A percentile compares a stretch with the other conserved stretches of the same genome.
phyloP scores from a whole-genome alignment of 2,797 vertebrate species.

The Falco rusticolus region DNA sequence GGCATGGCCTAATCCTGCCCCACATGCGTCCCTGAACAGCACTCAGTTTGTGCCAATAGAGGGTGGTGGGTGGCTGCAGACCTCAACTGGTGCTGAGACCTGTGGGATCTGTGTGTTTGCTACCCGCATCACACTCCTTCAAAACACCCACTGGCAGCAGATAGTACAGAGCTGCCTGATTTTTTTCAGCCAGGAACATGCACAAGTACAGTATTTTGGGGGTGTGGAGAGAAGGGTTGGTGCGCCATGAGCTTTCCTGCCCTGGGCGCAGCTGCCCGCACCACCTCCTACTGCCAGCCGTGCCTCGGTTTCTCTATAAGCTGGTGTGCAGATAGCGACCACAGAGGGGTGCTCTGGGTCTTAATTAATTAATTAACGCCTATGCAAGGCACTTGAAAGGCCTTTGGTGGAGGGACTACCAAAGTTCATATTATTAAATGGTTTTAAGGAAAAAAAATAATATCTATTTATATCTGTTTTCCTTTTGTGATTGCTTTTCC shows the following conservation, averaged over 20 bases:
- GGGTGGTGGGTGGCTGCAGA: not conserved
- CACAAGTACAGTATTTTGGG: fast-evolving
- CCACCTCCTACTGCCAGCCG: fast-evolving
- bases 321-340: conserved; percentile 34
- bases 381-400: not conserved
- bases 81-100: not conserved
- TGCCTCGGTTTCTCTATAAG: conserved; percentile 28
- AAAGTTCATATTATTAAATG: not conserved
- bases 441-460: not conserved
- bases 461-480: not conserved
- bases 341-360: conserved; percentile 60
- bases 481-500: not conserved
- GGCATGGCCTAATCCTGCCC: fast-evolving
- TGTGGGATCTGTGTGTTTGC: not conserved
- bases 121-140: not conserved
- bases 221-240: not conserved
- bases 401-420: not conserved
- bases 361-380: conserved; percentile 69
- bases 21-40: fast-evolving
- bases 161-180: not conserved
- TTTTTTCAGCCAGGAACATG: fast-evolving
- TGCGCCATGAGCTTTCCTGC: not conserved
- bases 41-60: not conserved
- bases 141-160: fast-evolving
- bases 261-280: not conserved